Percentiles rank a stretch among this genome's conserved stretches.
Evolutionary conservation across 2,113 vertebrate species (phyloP).

Genomic region (Trochalopteron elliotii): DNA sequence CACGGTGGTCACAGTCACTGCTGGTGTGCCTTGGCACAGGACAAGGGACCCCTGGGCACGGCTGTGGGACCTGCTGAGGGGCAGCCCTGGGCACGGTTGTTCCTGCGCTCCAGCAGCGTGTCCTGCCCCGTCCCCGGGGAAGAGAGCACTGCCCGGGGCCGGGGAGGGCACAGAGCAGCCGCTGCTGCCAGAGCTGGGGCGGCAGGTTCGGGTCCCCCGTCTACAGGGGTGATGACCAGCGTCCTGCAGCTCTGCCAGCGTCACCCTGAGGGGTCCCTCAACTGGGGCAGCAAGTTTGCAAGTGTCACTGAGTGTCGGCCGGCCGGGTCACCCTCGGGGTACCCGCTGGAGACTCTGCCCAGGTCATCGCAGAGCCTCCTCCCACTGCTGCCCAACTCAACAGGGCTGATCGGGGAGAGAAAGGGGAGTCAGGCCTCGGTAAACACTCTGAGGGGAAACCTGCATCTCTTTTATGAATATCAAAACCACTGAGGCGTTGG

Average conservation of each 20-base stretch:
- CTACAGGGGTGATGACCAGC: accelerated
- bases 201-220: neutral
- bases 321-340: accelerated
- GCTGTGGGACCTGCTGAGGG: neutral
- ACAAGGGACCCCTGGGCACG: neutral
- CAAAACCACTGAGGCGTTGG: neutral
- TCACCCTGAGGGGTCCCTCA: neutral
- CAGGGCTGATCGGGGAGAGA: too few relatives aligned
- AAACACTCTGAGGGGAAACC: neutral
- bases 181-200: accelerated
- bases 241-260: neutral
- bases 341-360: neutral
- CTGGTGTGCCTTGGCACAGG: neutral
- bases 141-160: neutral
- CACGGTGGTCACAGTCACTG: neutral
- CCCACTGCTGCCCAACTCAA: accelerated
- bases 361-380: neutral
- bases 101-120: accelerated
- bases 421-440: neutral
- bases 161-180: neutral
- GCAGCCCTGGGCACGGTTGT: neutral
- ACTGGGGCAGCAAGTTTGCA: accelerated
- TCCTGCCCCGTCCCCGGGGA: accelerated
- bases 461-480: neutral
- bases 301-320: accelerated